Evolutionary conservation across 2,113 vertebrate species (phyloP).

Genomic region (Microtus pennsylvanicus): DNA sequence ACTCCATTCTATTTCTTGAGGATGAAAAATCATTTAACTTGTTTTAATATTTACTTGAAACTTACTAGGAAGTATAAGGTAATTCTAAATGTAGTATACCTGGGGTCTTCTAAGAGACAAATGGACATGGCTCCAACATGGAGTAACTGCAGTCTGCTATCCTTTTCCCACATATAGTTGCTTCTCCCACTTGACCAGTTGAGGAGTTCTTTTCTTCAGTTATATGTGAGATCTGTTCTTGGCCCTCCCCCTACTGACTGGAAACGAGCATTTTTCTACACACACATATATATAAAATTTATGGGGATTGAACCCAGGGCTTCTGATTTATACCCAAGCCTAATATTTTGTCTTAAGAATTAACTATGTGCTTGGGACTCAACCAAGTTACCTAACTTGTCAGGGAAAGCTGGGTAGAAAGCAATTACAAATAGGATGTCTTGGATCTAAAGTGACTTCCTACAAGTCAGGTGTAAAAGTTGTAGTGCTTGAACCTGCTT

Average conservation of each 20-base stretch:
- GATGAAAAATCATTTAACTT: background rate
- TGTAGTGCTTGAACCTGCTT: background rate
- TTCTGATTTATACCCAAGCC: background rate
- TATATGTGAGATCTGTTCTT: background rate
- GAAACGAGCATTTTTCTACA: conserved; percentile 26
- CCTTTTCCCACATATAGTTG: background rate
- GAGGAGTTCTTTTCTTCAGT: background rate
- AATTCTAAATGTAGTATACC: background rate
- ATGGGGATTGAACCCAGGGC: background rate
- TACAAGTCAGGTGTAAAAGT: background rate
- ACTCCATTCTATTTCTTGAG: background rate
- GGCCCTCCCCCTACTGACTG: background rate
- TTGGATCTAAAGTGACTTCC: conserved; percentile 21
- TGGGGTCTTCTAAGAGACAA: background rate
- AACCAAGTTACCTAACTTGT: background rate
- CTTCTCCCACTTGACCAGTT: background rate
- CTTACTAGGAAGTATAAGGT: background rate
- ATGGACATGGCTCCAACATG: background rate
- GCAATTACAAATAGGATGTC: background rate
- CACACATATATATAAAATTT: no score
- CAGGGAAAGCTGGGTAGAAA: background rate
- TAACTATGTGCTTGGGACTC: conserved; percentile 7
- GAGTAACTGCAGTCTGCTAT: background rate
- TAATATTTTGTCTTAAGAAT: conserved; percentile 45
- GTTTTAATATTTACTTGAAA: background rate